Evolutionary conservation across 2,113 vertebrate species (phyloP).

Genomic region (Andinoacara biseriatus): DNA sequence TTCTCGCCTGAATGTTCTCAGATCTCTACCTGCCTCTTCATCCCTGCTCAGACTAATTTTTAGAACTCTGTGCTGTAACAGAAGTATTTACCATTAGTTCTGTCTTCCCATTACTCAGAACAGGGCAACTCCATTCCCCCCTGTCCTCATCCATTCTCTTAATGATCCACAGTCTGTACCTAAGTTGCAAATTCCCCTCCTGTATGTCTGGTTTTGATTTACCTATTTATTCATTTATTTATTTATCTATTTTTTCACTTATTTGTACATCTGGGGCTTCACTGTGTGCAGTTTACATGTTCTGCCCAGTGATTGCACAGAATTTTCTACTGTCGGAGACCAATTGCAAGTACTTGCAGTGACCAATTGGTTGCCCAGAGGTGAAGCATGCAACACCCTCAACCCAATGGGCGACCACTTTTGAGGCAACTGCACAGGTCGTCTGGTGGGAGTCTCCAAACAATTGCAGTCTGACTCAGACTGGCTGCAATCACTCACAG

Average conservation of each 20-base stretch:
- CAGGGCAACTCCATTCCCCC: background rate
- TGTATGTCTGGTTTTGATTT: background rate
- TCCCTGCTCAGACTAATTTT: background rate
- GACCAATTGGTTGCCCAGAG: background rate
- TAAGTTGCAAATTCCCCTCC: background rate
- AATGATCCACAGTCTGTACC: background rate
- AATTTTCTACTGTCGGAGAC: too few relatives aligned
- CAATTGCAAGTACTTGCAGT: background rate
- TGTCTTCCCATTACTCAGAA: background rate
- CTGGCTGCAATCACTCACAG: background rate
- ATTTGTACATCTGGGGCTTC: background rate
- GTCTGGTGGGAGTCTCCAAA: background rate
- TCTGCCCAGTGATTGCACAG: background rate
- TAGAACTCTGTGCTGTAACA: background rate
- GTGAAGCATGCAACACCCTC: background rate
- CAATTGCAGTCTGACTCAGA: background rate
- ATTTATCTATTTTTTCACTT: background rate
- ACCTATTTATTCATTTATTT: background rate
- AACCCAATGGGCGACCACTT: background rate
- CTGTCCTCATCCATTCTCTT: background rate
- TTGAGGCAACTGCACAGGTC: background rate
- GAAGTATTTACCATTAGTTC: background rate
- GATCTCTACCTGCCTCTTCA: background rate
- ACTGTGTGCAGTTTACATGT: background rate
- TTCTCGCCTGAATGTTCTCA: rapidly evolving